phyloP scores from a whole-genome alignment of 2,113 vertebrate genomes.

The Cygnus atratus region DNA sequence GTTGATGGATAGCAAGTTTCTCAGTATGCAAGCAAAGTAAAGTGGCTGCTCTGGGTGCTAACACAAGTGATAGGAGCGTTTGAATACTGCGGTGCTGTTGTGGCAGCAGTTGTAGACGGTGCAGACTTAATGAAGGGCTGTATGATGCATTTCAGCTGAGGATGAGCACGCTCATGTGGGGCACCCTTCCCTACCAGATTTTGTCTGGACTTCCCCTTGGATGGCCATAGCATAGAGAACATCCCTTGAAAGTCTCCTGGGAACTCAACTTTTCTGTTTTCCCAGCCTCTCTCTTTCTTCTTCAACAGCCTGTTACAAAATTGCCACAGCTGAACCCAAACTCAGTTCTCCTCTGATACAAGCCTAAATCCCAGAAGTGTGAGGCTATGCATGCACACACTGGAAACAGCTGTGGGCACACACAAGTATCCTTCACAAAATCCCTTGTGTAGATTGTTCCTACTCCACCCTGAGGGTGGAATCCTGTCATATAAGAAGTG shows the following conservation, averaged over 20 bases:
- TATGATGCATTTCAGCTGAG: neutral
- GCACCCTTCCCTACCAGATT: neutral
- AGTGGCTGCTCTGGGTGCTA: neutral
- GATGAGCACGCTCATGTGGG: no score
- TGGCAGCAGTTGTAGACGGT: neutral
- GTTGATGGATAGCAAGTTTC: neutral
- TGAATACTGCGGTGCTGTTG: neutral
- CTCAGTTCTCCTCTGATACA: neutral
- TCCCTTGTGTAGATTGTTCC: neutral
- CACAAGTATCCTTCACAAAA: neutral
- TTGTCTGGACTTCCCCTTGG: neutral
- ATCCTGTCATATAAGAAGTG: neutral
- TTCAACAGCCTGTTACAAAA: neutral
- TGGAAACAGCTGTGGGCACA: fast-evolving
- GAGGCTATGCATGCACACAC: neutral
- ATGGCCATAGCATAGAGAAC: neutral
- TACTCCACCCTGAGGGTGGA: neutral
- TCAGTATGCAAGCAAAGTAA: neutral
- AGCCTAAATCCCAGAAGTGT: neutral
- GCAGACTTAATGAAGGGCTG: neutral
- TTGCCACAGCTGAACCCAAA: neutral
- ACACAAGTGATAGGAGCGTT: neutral
- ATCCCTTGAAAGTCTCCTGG: neutral
- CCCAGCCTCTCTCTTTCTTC: neutral
- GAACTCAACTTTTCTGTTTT: neutral